These are phyloP conservation scores for Chromobotia macracanthus DNA, from an alignment of 2,797 vertebrate species.

Conservation along the genomic window DNA sequence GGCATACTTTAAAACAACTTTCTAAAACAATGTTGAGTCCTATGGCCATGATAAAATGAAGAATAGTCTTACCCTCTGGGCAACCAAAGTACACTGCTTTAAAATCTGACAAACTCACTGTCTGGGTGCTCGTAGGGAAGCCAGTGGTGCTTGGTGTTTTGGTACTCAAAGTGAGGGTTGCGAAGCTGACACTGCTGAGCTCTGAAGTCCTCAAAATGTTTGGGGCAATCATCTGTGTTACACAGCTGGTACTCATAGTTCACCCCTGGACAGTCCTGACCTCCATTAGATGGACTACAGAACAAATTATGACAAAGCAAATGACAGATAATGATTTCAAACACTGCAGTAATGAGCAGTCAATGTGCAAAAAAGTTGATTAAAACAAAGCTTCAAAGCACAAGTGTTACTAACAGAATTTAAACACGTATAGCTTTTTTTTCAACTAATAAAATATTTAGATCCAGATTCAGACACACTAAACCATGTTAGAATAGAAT, in stretches of 20 bases:
- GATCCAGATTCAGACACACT: not conserved
- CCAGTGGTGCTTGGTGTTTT: conserved; percentile 91
- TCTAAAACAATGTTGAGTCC: not conserved
- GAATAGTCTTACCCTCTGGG: not conserved
- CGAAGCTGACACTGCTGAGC: conserved; percentile 95
- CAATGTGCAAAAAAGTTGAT: not conserved
- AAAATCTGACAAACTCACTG: conserved; percentile 66
- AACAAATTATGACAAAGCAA: not conserved
- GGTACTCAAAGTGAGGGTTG: conserved; percentile 92
- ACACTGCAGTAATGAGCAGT: not conserved
- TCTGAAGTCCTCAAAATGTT: conserved; percentile 94
- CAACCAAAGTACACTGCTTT: not conserved
- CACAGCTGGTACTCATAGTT: conserved; percentile 98
- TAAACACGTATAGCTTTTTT: not conserved
- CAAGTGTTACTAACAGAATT: not conserved
- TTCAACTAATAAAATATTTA: conserved; percentile 17
- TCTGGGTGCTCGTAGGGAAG: conserved; percentile 92
- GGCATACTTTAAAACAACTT: not conserved
- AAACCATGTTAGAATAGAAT: not conserved
- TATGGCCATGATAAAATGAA: not conserved
- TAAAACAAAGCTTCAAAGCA: not conserved
- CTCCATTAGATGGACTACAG: conserved; percentile 88
- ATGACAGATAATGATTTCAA: not conserved
- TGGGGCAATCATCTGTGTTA: conserved; percentile 90
- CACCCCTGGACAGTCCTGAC: conserved; percentile 91